phyloP scores from a whole-genome alignment of 2,113 vertebrate species.

The Silurus glanis region DNA sequence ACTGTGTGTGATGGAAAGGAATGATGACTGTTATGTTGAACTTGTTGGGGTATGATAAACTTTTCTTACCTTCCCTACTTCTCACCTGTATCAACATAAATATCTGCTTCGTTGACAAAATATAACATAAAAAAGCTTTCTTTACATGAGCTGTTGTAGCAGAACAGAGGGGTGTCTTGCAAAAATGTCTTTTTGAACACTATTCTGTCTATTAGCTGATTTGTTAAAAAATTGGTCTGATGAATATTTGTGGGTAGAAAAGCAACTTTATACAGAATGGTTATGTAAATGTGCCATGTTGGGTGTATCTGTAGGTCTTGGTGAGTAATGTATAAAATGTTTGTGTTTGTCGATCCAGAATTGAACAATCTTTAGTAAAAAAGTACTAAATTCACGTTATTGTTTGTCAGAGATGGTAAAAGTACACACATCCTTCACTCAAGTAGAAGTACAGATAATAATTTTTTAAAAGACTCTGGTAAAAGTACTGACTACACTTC shows the following conservation, averaged over 20 bases:
- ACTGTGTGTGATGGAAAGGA: background rate
- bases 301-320: background rate
- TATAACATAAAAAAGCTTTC: background rate
- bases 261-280: background rate
- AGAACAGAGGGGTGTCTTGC: background rate
- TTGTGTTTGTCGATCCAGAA: background rate
- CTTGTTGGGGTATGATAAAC: background rate
- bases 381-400: background rate
- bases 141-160: background rate
- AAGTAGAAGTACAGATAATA: too few species aligned
- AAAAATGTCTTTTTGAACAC: background rate
- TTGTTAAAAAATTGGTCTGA: background rate
- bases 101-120: background rate
- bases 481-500: too few species aligned
- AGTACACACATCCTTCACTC: too few species aligned
- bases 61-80: background rate
- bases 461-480: too few species aligned
- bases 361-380: background rate
- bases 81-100: background rate
- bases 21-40: background rate
- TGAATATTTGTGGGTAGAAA: background rate
- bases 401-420: too few species aligned
- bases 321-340: background rate
- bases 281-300: background rate
- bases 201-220: background rate